phyloP scores from a whole-genome alignment of 1,140 invertebrate species.

The Musca vetustissima region DNA sequence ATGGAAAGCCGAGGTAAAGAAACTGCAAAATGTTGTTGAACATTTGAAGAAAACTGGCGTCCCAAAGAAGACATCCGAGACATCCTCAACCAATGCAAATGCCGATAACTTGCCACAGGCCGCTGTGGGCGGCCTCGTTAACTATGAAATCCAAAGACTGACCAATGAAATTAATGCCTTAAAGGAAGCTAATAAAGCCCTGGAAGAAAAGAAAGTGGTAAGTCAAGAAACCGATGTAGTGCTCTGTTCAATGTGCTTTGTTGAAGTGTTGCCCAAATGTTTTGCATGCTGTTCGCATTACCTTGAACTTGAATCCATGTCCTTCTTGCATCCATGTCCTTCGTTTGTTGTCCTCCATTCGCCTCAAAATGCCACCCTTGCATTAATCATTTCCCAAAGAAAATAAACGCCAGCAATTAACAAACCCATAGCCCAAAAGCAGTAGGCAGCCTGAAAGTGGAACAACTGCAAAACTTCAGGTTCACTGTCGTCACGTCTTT shows the following conservation, averaged over 20 bases:
- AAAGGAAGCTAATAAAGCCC: slow-evolving; percentile 49
- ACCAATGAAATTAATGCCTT: slow-evolving; percentile 51
- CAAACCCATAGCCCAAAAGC: slow-evolving; percentile 40
- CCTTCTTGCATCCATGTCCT: neutral
- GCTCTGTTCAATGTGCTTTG: neutral
- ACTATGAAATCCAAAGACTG: slow-evolving; percentile 55
- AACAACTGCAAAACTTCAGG: slow-evolving; percentile 43
- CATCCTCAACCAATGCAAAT: neutral
- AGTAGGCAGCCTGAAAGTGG: slow-evolving; percentile 48
- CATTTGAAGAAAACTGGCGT: slow-evolving; percentile 37
- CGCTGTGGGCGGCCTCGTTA: slow-evolving; percentile 41
- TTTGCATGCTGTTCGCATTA: neutral
- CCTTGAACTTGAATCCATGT: neutral
- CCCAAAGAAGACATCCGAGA: slow-evolving; percentile 16
- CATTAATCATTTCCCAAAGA: slow-evolving; percentile 33
- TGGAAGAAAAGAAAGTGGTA: slow-evolving; percentile 53
- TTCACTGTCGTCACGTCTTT: slow-evolving; percentile 31
- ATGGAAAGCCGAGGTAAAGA: slow-evolving; percentile 51
- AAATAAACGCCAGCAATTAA: slow-evolving; percentile 34
- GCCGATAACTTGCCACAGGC: slow-evolving; percentile 33
- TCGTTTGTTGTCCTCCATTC: neutral
- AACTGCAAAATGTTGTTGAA: slow-evolving; percentile 47
- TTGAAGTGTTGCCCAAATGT: neutral
- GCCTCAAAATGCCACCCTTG: neutral
- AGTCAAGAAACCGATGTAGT: slow-evolving; percentile 6